Conservation (phyloP, 2,888 invertebrate genomes). For the Tetramorium bicarinatum region DNA sequence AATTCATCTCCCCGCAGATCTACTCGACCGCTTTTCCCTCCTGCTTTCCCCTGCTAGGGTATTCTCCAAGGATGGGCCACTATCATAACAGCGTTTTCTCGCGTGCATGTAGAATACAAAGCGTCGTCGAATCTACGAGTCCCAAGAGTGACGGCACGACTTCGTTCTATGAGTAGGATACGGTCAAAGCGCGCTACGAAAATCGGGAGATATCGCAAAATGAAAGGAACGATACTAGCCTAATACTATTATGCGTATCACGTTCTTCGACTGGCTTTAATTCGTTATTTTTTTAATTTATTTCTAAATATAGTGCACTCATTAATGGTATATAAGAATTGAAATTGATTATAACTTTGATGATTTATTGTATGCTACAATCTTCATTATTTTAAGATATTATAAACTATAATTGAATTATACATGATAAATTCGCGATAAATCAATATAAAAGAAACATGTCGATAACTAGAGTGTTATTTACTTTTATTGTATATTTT, state of each 20-base stretch:
- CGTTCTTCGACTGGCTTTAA: constrained; percentile 11
- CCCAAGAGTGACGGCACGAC: constrained; percentile 67
- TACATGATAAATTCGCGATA: not conserved
- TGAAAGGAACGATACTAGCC: constrained; percentile 32
- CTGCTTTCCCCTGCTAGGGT: not conserved
- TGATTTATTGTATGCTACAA: not conserved
- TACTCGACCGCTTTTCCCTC: constrained; percentile 20
- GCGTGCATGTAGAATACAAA: constrained; percentile 82
- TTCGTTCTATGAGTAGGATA: constrained; percentile 24
- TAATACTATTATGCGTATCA: not conserved
- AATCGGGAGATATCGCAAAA: constrained; percentile 64
- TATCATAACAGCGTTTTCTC: constrained; percentile 84
- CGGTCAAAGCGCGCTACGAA: not conserved
- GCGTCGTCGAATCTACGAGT: constrained; percentile 73
- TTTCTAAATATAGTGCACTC: not conserved
- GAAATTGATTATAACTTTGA: not conserved
- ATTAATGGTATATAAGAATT: not conserved
- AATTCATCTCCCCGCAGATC: constrained; percentile 54
- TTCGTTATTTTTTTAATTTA: not conserved
- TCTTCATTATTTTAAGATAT: not conserved
- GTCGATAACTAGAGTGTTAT: not conserved
- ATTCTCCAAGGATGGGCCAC: constrained; percentile 77
- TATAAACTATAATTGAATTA: not conserved
- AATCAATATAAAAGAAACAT: not conserved
- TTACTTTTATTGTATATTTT: not conserved